Evolutionary conservation across 2,888 invertebrate species (phyloP).

Genomic region (Ellobium chinense): DNA sequence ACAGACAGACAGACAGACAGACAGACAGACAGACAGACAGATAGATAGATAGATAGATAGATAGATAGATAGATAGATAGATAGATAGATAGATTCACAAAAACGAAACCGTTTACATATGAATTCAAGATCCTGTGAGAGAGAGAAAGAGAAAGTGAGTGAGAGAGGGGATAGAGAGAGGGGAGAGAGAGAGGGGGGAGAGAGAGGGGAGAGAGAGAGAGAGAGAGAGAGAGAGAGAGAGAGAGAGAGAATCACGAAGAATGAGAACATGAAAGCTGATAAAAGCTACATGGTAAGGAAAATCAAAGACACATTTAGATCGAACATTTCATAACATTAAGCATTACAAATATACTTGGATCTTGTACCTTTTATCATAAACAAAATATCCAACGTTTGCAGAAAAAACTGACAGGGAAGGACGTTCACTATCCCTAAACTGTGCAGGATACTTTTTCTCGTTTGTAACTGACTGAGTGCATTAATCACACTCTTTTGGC

Average conservation of each 20-base stretch:
- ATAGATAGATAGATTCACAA: not conserved
- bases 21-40: not conserved
- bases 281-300: too few species aligned
- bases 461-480: too few species aligned
- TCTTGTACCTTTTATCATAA: too few species aligned
- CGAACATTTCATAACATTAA: too few species aligned
- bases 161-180: not conserved
- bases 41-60: not conserved
- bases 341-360: too few species aligned
- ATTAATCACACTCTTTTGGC: too few species aligned
- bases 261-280: not conserved
- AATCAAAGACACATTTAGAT: too few species aligned
- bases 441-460: too few species aligned
- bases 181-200: not conserved
- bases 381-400: too few species aligned
- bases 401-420: too few species aligned
- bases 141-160: not conserved
- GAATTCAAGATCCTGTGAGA: not conserved
- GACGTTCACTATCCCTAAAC: too few species aligned
- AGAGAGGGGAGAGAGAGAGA: slow-evolving; percentile 4
- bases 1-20: not conserved
- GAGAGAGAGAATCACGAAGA: not conserved
- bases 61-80: slow-evolving; percentile 5
- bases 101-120: not conserved
- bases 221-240: slow-evolving; percentile 30